Percentiles rank a stretch among this genome's conserved stretches.
Evolutionary conservation across 2,797 vertebrate genomes (phyloP).

Genomic region (Phylloscopus collybita): DNA sequence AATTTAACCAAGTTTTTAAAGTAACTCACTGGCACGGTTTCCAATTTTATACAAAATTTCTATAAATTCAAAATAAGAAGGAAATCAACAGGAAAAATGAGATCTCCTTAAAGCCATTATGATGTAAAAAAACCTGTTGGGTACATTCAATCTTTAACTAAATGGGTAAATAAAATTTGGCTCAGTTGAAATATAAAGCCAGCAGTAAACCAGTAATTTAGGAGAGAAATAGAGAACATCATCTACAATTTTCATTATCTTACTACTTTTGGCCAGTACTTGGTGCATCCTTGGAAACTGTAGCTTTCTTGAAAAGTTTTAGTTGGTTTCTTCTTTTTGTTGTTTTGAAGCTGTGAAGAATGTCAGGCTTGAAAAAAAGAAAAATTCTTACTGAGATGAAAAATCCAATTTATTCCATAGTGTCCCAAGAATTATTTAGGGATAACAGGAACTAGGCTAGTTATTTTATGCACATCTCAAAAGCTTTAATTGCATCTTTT

Average conservation of each 20-base stretch:
- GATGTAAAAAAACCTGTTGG: neutral
- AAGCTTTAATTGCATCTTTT: conserved; percentile 64
- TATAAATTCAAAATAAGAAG: neutral
- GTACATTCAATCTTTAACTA: neutral
- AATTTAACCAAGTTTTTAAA: neutral
- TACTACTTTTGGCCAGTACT: neutral
- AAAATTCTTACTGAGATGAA: neutral
- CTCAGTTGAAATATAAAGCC: neutral
- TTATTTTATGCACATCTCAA: conserved; percentile 49
- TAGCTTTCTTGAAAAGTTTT: neutral
- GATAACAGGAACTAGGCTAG: conserved; percentile 20
- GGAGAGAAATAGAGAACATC: neutral
- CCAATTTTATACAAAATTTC: neutral
- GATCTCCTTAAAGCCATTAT: neutral
- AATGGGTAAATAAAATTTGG: neutral
- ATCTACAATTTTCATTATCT: neutral
- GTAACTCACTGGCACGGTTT: neutral
- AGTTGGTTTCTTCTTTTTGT: neutral
- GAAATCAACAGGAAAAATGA: neutral
- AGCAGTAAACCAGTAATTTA: neutral
- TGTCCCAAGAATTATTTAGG: neutral
- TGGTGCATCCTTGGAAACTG: neutral
- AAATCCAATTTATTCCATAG: neutral
- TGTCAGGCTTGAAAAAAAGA: neutral
- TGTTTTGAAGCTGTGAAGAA: neutral